Conservation (phyloP, 2,888 invertebrate species). For the Cephus pulcher region DNA sequence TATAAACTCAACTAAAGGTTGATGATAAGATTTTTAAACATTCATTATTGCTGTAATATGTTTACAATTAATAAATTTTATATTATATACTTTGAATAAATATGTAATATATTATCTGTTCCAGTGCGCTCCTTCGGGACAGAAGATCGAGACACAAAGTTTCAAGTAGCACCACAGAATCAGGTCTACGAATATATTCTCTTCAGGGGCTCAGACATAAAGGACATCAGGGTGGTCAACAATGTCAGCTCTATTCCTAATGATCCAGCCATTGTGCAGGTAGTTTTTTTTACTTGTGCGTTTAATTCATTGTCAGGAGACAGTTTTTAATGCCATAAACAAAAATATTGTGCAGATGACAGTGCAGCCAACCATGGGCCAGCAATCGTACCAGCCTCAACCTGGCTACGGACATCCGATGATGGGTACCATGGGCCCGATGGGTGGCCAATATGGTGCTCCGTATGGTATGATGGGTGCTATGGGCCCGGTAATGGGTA, state of each 20-base stretch:
- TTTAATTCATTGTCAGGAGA: not conserved
- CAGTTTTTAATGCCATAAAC: not conserved
- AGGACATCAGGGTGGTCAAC: constrained; percentile 96
- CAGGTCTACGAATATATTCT: constrained; percentile 99
- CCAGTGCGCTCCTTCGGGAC: constrained; percentile 98
- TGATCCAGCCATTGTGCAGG: constrained; percentile 97
- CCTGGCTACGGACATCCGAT: constrained; percentile 80
- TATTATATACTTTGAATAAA: not conserved
- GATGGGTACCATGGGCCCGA: constrained; percentile 72
- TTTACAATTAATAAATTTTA: not conserved
- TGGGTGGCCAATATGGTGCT: constrained; percentile 68
- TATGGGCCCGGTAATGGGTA: constrained; percentile 68
- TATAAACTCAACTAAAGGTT: not conserved
- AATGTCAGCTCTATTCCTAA: constrained; percentile 88
- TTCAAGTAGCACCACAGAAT: constrained; percentile 95
- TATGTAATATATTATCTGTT: constrained; percentile 54
- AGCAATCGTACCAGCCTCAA: constrained; percentile 73
- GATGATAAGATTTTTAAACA: not conserved
- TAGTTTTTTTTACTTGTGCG: constrained; percentile 46
- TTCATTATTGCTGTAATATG: not conserved
- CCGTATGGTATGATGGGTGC: constrained; percentile 69
- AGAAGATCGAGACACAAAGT: constrained; percentile 95
- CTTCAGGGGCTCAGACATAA: constrained; percentile 98
- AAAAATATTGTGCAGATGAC: constrained; percentile 73
- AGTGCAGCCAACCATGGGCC: constrained; percentile 78